These are phyloP conservation scores for Microctenopoma stevenorrisi DNA, from an alignment of 2,797 vertebrate species.

Conservation along the genomic window DNA sequence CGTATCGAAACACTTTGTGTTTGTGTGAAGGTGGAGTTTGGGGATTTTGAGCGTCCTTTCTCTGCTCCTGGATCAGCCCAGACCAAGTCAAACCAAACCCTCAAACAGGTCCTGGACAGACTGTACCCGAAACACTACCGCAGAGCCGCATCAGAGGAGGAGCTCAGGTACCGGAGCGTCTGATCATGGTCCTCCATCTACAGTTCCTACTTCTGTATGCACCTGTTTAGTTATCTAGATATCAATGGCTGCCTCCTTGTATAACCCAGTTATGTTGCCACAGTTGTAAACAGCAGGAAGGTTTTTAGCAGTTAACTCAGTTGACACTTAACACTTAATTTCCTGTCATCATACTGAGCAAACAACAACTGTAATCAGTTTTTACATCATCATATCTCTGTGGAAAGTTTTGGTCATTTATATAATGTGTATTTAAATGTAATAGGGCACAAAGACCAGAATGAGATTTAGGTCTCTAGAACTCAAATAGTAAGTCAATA, in stretches of 20 bases:
- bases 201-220: background rate
- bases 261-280: background rate
- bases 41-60: slow-evolving; percentile 96
- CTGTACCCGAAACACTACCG: slow-evolving; percentile 96
- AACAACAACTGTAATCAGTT: background rate
- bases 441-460: too few species aligned
- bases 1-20: background rate
- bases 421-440: too few species aligned
- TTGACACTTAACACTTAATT: background rate
- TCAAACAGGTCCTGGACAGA: slow-evolving; percentile 94
- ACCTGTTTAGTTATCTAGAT: background rate
- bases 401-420: background rate
- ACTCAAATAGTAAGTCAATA: background rate
- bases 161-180: slow-evolving; percentile 85
- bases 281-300: background rate
- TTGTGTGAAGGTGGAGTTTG: slow-evolving; percentile 89
- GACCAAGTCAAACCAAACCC: slow-evolving; percentile 90
- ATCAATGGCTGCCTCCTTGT: background rate
- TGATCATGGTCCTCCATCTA: too few species aligned
- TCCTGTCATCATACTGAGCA: slow-evolving; percentile 1
- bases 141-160: slow-evolving; percentile 88
- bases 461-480: too few species aligned
- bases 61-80: slow-evolving; percentile 86
- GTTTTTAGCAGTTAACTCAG: background rate
- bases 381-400: background rate